Conservation (phyloP, 2,888 invertebrate genomes). For the Pterostichus madidus region DNA sequence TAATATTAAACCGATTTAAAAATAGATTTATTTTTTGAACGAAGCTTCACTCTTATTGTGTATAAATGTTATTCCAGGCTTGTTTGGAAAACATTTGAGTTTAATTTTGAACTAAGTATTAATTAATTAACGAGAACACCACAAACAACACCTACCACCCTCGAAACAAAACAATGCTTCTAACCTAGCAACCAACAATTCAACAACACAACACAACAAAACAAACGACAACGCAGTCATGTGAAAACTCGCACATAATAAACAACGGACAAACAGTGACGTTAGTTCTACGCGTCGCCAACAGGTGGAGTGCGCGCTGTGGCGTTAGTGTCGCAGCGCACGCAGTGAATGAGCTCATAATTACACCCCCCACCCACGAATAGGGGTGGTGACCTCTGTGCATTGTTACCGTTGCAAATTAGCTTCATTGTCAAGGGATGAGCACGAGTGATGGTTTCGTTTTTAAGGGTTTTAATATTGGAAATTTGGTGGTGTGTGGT, state of each 20-base stretch:
- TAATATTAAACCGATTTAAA: background rate
- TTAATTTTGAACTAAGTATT: conserved; percentile 30
- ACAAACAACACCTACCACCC: conserved; percentile 23
- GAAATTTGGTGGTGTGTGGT: conserved; percentile 19
- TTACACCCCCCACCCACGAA: conserved; percentile 38
- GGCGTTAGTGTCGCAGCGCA: conserved; percentile 27
- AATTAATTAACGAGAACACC: conserved; percentile 43
- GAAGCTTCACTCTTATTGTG: too few relatives aligned
- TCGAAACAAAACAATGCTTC: conserved; percentile 33
- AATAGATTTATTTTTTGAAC: too few relatives aligned
- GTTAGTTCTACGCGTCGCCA: conserved; percentile 46
- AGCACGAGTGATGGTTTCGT: conserved; percentile 6
- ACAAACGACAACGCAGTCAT: conserved; percentile 50
- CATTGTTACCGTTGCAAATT: conserved; percentile 63
- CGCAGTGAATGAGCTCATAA: conserved; percentile 60
- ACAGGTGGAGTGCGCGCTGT: conserved; percentile 55
- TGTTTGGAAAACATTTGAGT: background rate
- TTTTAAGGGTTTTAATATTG: conserved; percentile 17
- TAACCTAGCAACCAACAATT: conserved; percentile 31
- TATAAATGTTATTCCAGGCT: too few relatives aligned
- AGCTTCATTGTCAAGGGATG: conserved; percentile 56
- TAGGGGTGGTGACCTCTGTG: conserved; percentile 31
- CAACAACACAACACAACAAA: conserved; percentile 31
- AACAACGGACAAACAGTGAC: conserved; percentile 23
- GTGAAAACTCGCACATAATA: conserved; percentile 50